phyloP scores from a whole-genome alignment of 2,797 vertebrate genomes.

The Somateria mollissima region DNA sequence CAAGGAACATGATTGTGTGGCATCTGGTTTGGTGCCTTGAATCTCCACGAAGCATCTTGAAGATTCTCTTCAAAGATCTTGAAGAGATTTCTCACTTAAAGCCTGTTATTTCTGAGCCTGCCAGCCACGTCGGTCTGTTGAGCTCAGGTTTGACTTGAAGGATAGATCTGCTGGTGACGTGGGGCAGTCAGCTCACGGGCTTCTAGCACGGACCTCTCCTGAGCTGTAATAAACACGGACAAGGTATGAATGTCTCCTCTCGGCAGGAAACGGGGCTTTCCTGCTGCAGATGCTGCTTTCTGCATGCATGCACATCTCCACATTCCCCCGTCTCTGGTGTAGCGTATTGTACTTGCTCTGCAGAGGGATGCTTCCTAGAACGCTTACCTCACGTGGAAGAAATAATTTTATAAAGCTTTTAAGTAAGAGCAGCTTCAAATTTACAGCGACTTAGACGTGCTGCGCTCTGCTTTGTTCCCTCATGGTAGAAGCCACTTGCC shows the following conservation, averaged over 20 bases:
- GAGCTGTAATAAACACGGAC: background rate
- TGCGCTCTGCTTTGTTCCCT: background rate
- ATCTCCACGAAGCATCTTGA: background rate
- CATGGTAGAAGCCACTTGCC: background rate
- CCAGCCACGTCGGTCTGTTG: background rate
- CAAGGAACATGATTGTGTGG: background rate
- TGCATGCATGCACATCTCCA: background rate
- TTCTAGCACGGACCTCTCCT: background rate
- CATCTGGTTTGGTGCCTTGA: background rate
- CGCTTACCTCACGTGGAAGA: background rate
- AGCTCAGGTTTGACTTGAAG: background rate
- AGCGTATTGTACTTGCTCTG: background rate
- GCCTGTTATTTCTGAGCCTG: background rate
- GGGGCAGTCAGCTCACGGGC: background rate
- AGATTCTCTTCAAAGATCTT: background rate
- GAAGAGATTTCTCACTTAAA: background rate
- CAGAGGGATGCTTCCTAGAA: background rate
- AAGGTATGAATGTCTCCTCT: background rate
- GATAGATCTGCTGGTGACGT: background rate
- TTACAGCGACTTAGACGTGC: background rate
- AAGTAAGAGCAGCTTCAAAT: background rate
- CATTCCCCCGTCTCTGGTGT: background rate
- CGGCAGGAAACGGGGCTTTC: background rate
- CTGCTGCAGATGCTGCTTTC: conserved; percentile 8
- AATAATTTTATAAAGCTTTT: background rate